phyloP scores from a whole-genome alignment of 2,113 vertebrate genomes.

The Sinocyclocheilus grahami region DNA sequence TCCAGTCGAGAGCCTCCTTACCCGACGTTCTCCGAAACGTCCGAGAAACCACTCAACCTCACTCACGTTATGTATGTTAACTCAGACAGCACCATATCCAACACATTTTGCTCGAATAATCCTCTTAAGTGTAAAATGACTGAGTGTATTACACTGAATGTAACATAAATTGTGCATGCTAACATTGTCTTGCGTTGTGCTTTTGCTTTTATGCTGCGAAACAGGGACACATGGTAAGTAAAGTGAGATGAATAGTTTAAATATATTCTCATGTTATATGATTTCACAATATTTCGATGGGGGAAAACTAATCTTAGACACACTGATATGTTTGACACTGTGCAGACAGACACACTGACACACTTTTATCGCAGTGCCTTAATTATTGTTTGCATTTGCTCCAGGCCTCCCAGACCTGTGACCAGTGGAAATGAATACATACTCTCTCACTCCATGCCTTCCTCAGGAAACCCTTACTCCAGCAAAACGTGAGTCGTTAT shows the following conservation, averaged over 20 bases:
- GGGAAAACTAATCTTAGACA: background rate
- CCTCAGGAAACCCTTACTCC: constrained; percentile 95
- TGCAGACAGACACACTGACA: background rate
- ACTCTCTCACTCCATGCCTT: constrained; percentile 94
- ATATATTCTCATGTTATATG: background rate
- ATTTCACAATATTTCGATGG: constrained; percentile 4
- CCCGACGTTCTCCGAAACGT: constrained; percentile 92
- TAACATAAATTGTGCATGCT: background rate
- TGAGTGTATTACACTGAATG: background rate
- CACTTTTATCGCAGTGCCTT: background rate
- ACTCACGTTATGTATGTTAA: constrained; percentile 94
- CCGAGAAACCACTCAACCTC: constrained; percentile 95
- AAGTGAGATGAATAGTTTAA: background rate
- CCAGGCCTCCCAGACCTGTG: constrained; percentile 94
- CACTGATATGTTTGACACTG: background rate
- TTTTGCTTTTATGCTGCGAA: constrained; percentile 20
- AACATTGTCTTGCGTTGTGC: constrained; percentile 9
- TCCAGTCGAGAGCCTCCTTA: constrained; percentile 93
- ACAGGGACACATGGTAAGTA: constrained; percentile 59
- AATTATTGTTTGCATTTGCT: constrained; percentile 48
- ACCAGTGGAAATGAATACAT: constrained; percentile 91
- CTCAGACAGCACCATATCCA: background rate
- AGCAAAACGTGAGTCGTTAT: constrained; percentile 89
- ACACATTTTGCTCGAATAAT: background rate
- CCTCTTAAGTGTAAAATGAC: background rate